Evolutionary conservation across 2,888 invertebrate species (phyloP).

Genomic region (Hirtodrosophila duncani): DNA sequence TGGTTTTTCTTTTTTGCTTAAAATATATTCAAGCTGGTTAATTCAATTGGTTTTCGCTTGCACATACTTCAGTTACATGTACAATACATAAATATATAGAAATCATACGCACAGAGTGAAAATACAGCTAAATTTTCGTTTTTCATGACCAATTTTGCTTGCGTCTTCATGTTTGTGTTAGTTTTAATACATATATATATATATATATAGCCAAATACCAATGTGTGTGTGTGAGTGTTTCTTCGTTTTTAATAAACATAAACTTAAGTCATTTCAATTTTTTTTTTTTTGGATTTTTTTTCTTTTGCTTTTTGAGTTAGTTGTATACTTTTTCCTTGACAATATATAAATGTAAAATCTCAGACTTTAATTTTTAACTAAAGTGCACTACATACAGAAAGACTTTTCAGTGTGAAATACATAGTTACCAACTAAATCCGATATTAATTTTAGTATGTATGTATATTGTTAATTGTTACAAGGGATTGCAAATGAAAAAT

Average conservation of each 20-base stretch:
- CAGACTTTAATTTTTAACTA: constrained; percentile 75
- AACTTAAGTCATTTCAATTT: constrained; percentile 52
- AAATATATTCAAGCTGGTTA: constrained; percentile 63
- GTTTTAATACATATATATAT: constrained; percentile 24
- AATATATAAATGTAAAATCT: constrained; percentile 69
- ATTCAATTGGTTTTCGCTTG: constrained; percentile 56
- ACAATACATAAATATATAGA: constrained; percentile 38
- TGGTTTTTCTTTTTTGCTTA: constrained; percentile 40
- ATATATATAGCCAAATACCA: constrained; percentile 50
- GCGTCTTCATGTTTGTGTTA: constrained; percentile 6
- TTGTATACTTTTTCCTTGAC: constrained; percentile 43
- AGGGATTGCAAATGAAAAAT: constrained; percentile 28
- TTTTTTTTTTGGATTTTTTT: constrained; percentile 32
- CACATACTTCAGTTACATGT: constrained; percentile 45
- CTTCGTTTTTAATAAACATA: constrained; percentile 27
- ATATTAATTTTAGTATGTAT: constrained; percentile 11
- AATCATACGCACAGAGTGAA: constrained; percentile 51
- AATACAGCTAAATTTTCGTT: constrained; percentile 31
- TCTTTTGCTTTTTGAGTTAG: too few relatives aligned
- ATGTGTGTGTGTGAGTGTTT: constrained; percentile 23
- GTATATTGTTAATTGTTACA: constrained; percentile 11
- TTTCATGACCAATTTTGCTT: constrained; percentile 10
- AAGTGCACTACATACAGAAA: constrained; percentile 69
- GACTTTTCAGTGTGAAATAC: too few relatives aligned
- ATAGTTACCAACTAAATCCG: constrained; percentile 45